Evolutionary conservation across 53 echinoderm and acorn worm genomes (phyloP).

Genomic region (Glandiceps talaboti): DNA sequence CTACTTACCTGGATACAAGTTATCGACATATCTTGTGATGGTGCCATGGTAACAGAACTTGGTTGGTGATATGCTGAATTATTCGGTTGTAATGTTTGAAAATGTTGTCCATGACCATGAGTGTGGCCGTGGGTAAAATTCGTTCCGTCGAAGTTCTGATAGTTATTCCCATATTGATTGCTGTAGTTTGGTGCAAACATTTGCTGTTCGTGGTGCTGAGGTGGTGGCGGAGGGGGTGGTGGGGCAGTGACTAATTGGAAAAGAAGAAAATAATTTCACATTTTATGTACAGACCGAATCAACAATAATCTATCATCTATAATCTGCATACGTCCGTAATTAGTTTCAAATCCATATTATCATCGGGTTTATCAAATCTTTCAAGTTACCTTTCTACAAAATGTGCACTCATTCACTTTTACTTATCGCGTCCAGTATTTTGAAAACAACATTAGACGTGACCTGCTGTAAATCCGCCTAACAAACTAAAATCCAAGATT

Average conservation of each 20-base stretch:
- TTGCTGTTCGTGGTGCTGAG: not conserved
- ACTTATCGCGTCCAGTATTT: too few relatives aligned
- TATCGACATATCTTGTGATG: not conserved
- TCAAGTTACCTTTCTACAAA: too few relatives aligned
- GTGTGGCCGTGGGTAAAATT: not conserved
- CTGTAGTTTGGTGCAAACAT: not conserved
- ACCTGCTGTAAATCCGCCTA: too few relatives aligned
- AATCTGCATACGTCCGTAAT: too few relatives aligned
- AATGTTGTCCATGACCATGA: not conserved
- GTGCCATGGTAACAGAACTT: not conserved
- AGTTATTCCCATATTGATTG: not conserved
- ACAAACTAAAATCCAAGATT: too few relatives aligned
- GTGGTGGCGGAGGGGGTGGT: not conserved
- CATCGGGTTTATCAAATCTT: too few relatives aligned
- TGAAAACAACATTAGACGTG: too few relatives aligned
- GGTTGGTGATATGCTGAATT: not conserved
- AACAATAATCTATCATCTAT: too few relatives aligned
- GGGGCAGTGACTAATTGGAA: not conserved
- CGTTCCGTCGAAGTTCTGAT: not conserved
- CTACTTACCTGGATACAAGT: not conserved
- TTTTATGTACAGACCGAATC: too few relatives aligned
- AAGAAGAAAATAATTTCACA: not conserved
- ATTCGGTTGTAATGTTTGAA: not conserved
- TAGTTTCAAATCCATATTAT: too few relatives aligned
- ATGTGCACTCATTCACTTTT: too few relatives aligned